Evolutionary conservation across 1,140 invertebrate species (phyloP).

Genomic region (Drosophila kanapiae): DNA sequence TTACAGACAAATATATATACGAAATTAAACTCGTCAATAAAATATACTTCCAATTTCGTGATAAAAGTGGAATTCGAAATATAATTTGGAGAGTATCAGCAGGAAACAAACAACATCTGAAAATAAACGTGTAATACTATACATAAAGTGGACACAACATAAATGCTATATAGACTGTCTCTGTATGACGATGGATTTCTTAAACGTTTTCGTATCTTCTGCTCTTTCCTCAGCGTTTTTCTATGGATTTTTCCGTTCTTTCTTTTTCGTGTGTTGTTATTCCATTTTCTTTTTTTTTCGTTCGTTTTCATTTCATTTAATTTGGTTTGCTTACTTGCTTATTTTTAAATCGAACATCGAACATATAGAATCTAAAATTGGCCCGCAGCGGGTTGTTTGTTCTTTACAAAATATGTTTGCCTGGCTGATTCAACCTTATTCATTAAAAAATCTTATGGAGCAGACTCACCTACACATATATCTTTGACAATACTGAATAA

Average conservation of each 20-base stretch:
- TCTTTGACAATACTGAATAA: not conserved
- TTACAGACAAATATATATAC: not conserved
- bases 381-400: constrained; percentile 57
- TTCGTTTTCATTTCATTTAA: constrained; percentile 61
- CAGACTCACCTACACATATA: not conserved
- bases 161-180: constrained; percentile 15
- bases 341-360: constrained; percentile 64
- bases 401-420: constrained; percentile 69
- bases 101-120: constrained; percentile 38
- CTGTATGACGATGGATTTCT: constrained; percentile 52
- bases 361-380: constrained; percentile 71
- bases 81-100: constrained; percentile 19
- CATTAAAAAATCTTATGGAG: constrained; percentile 23
- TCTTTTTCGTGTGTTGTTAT: not conserved
- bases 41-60: not conserved
- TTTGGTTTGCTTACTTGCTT: constrained; percentile 50
- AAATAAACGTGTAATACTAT: constrained; percentile 52
- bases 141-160: constrained; percentile 31
- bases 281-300: not conserved
- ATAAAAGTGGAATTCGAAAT: constrained; percentile 5
- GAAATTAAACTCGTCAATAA: no score
- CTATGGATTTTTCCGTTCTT: constrained; percentile 48
- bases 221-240: constrained; percentile 23
- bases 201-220: constrained; percentile 55
- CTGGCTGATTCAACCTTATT: constrained; percentile 23